These are phyloP conservation scores for Myrmecobius fasciatus DNA, from an alignment of 2,113 vertebrate genomes.

Conservation along the genomic window DNA sequence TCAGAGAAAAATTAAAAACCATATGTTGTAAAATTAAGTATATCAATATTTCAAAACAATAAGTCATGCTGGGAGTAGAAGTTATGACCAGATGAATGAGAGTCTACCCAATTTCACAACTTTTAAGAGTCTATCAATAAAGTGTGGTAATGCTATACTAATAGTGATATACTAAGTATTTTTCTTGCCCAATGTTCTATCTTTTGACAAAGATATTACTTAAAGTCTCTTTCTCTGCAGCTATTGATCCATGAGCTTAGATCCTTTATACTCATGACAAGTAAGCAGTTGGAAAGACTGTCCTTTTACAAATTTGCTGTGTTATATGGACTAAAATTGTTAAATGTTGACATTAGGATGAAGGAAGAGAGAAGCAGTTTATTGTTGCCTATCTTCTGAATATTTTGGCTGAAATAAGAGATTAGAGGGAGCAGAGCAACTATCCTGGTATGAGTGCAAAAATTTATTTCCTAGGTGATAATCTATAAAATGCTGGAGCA, in stretches of 20 bases:
- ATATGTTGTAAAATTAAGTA: background rate
- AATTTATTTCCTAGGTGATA: background rate
- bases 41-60: background rate
- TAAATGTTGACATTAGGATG: background rate
- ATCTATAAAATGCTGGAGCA: background rate
- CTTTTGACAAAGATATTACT: background rate
- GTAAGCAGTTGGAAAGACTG: background rate
- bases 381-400: background rate
- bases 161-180: background rate
- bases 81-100: background rate
- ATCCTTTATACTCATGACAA: background rate
- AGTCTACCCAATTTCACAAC: background rate
- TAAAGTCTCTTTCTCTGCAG: background rate
- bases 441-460: background rate
- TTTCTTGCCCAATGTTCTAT: background rate
- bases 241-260: background rate
- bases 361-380: background rate
- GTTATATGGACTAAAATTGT: background rate
- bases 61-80: background rate
- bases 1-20: background rate
- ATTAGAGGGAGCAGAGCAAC: background rate
- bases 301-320: background rate
- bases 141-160: background rate
- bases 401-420: no score
- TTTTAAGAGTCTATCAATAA: background rate